These are phyloP conservation scores for Otus scops DNA, from an alignment of 2,797 vertebrate genomes.

Conservation along the genomic window DNA sequence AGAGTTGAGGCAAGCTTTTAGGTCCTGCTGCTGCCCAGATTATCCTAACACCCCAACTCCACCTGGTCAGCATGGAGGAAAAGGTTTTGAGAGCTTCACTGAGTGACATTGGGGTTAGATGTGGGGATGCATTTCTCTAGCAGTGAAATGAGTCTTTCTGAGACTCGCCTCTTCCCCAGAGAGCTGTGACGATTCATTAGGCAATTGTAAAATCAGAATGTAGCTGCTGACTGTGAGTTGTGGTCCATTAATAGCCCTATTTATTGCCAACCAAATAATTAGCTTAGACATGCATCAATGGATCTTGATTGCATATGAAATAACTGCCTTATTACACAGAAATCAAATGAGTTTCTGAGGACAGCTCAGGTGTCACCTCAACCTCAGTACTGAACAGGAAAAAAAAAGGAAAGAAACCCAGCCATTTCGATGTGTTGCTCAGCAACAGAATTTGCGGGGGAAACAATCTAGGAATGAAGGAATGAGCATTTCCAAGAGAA, in stretches of 20 bases:
- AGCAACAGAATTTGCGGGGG: conserved; percentile 66
- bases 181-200: not conserved
- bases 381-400: conserved; percentile 19
- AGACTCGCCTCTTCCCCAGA: not conserved
- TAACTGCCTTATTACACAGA: conserved; percentile 65
- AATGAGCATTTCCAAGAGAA: conserved; percentile 63
- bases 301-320: conserved; percentile 58
- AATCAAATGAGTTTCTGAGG: conserved; percentile 56
- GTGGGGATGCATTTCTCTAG: not conserved
- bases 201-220: conserved; percentile 42
- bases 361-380: conserved; percentile 64
- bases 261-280: conserved; percentile 57
- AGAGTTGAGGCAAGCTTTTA: not conserved
- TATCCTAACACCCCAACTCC: not conserved
- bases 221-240: conserved; percentile 22
- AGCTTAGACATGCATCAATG: conserved; percentile 50
- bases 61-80: not conserved
- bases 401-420: not conserved
- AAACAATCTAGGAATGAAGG: conserved; percentile 61
- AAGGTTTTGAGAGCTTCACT: not conserved
- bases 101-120: not conserved
- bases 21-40: not conserved
- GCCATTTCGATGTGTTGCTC: conserved; percentile 51
- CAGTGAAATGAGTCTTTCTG: not conserved
- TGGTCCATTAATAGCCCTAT: not conserved